Evolutionary conservation across 2,888 invertebrate genomes (phyloP).

Genomic region (Morinoia aosen): DNA sequence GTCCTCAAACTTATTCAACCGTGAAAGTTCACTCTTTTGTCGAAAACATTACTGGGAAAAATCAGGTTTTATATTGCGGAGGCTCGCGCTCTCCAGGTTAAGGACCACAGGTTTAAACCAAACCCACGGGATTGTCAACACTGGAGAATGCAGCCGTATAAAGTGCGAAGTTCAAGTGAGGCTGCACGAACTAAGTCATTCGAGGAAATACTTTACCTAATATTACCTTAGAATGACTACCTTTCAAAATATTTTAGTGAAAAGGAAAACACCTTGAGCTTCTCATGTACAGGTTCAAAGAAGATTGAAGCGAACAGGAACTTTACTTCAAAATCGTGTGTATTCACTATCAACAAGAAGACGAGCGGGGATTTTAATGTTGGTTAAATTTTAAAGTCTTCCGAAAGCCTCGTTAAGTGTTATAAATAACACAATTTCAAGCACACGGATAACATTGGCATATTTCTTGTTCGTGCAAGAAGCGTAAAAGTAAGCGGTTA

Average conservation of each 20-base stretch:
- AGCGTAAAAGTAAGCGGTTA: too few species aligned
- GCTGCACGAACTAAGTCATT: background rate
- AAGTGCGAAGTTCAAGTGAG: background rate
- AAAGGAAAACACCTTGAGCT: background rate
- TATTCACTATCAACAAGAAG: background rate
- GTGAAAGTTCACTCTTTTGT: too few species aligned
- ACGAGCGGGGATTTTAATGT: background rate
- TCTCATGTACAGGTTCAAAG: background rate
- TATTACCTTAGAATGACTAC: too few species aligned
- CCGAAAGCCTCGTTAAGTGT: background rate
- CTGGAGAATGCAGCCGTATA: background rate
- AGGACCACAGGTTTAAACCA: background rate
- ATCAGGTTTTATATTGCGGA: too few species aligned
- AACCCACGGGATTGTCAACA: background rate
- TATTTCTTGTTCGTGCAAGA: too few species aligned
- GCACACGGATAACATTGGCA: background rate
- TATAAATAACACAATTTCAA: background rate
- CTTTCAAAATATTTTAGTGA: background rate
- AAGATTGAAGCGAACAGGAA: background rate
- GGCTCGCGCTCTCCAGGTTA: too few species aligned
- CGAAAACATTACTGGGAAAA: too few species aligned
- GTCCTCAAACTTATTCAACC: too few species aligned
- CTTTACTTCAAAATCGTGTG: background rate
- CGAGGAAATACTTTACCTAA: too few species aligned
- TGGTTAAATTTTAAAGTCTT: background rate